Conservation (phyloP, 2,888 invertebrate species). For the Acheta domesticus region DNA sequence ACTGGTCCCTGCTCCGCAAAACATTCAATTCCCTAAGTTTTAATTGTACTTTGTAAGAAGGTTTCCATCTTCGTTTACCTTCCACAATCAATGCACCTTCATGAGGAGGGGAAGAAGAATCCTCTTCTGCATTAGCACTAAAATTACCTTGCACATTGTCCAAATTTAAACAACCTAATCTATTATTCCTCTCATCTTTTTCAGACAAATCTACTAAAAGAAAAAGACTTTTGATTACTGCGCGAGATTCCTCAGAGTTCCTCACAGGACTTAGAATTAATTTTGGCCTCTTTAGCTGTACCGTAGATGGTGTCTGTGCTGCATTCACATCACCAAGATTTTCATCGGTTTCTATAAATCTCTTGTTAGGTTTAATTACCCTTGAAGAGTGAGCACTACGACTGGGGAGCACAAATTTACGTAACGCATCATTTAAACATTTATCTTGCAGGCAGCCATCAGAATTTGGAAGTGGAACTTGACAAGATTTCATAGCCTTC, state of each 20-base stretch:
- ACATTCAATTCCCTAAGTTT: slow-evolving; percentile 35
- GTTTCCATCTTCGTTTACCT: slow-evolving; percentile 36
- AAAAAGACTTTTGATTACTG: slow-evolving; percentile 19
- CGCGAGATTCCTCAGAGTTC: not conserved
- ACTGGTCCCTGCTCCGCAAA: slow-evolving; percentile 35
- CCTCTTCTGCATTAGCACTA: slow-evolving; percentile 19
- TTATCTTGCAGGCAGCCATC: slow-evolving; percentile 44
- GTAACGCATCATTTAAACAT: slow-evolving; percentile 33
- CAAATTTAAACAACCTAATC: not conserved
- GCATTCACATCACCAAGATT: slow-evolving; percentile 29
- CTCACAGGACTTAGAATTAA: slow-evolving; percentile 26
- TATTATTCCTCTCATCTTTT: not conserved
- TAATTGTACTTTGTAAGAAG: slow-evolving; percentile 35
- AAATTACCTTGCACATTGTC: slow-evolving; percentile 21
- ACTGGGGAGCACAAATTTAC: slow-evolving; percentile 71
- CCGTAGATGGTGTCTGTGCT: slow-evolving; percentile 20
- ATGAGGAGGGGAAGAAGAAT: not conserved
- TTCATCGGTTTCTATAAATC: slow-evolving; percentile 69
- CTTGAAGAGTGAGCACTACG: slow-evolving; percentile 81
- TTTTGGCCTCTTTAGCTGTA: slow-evolving; percentile 33
- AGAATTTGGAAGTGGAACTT: slow-evolving; percentile 40
- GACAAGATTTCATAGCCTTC: slow-evolving; percentile 44
- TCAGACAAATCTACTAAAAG: not conserved
- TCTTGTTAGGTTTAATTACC: slow-evolving; percentile 83
- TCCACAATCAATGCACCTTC: slow-evolving; percentile 29